Evolutionary conservation across 2,888 invertebrate species (phyloP).

Genomic region (Phengaris arion): DNA sequence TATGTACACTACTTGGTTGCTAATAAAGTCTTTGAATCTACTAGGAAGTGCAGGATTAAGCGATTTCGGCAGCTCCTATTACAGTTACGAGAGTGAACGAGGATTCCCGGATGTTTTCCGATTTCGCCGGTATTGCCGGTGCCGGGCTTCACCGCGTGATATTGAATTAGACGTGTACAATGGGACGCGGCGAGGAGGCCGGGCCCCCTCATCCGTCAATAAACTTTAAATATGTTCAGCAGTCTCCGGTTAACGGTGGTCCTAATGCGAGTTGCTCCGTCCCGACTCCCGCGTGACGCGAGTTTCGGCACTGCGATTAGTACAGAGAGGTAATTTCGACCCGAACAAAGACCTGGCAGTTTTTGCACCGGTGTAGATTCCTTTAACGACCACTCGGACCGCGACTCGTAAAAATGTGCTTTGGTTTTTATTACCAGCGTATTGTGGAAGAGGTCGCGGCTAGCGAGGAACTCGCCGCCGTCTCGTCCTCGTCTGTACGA

Average conservation of each 20-base stretch:
- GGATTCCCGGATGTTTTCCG: background rate
- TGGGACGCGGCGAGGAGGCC: too few relatives aligned
- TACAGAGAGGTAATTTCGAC: background rate
- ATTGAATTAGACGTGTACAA: constrained; percentile 2
- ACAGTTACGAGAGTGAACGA: background rate
- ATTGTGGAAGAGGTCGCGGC: background rate
- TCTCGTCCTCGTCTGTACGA: background rate
- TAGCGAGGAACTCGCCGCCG: background rate
- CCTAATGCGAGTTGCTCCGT: background rate
- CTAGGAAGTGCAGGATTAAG: background rate
- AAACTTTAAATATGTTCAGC: constrained; percentile 17
- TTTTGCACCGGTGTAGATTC: background rate
- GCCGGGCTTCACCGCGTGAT: background rate
- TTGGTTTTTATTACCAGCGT: background rate
- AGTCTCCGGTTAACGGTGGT: background rate
- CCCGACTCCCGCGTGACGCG: background rate
- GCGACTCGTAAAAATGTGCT: background rate
- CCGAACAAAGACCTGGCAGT: background rate
- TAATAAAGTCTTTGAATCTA: background rate
- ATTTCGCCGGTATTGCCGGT: background rate
- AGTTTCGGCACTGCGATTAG: background rate
- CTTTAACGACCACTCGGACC: background rate
- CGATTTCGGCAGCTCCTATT: background rate
- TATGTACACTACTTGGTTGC: too few relatives aligned
- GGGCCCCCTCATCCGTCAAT: background rate